Base-by-base conservation (phyloP, 2,797 vertebrate species). In the Peromyscus aztecus region DNA sequence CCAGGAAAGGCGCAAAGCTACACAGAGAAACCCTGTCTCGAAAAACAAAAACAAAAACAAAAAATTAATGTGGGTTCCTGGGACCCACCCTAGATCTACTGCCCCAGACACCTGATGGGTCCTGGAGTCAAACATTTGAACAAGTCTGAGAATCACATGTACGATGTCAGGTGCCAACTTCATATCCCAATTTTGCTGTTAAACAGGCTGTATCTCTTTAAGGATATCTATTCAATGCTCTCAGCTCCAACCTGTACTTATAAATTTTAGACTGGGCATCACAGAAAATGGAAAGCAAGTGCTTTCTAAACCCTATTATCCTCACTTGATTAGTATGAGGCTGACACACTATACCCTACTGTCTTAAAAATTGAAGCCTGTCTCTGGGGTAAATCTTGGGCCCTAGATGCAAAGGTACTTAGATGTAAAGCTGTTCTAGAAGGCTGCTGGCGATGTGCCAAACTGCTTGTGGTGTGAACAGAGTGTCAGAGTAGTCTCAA, bases 351-450 rank as follows among this genome's bases (percentile, higher is more conserved):
- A 57, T 19, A 73, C 59, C 49, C 7, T 87, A 61, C 31, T 77
- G 31, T 31, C 55, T 94, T 92, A 80, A 24, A 21, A 75, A 23
- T 57, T 57, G 29, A 55, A 34, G 61, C 92, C 29, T 31, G 46
- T 65, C 31, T 93, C 93, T 65, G 40, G 69, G 85, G 78, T 21
- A 85, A 95, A 69, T 63, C 37, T 49, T 49, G 19, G 71, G 61
- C 31, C 40, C 27, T 10, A 65, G 76, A 92, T 52, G 46, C 88
- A 88, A 82, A 92, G 67, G 13, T 9, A 34, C 57, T 46, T 19
- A 59, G 81, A 92, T 52, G 40, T 88, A 88, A 82, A 92, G 55
- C 9, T 96, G 61, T 83, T 76, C 81, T 21, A 59, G 76, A 55
- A 91, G 55, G 7, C n/a, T 85, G 63, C 40, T 34, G 82, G 46